Conservation (phyloP, 1,140 invertebrate species). For the Drosophila repleta region DNA sequence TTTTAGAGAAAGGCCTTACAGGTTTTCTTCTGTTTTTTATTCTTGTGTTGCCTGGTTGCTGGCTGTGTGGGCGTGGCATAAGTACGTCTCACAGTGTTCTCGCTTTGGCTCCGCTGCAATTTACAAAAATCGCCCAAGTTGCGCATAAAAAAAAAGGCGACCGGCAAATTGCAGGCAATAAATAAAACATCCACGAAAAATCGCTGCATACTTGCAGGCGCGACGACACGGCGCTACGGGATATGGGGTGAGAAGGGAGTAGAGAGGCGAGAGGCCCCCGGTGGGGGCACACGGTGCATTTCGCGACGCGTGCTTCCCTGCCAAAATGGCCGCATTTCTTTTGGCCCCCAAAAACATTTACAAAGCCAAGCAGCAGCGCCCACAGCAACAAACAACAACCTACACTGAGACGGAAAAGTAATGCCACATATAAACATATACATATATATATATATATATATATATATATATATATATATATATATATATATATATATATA, state of each 20-base stretch:
- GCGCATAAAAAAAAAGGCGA: slow-evolving; percentile 53
- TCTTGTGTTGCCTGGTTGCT: slow-evolving; percentile 8
- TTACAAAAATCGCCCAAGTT: slow-evolving; percentile 50
- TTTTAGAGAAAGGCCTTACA: slow-evolving; percentile 72
- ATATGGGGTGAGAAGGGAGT: neutral
- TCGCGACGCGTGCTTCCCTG: slow-evolving; percentile 13
- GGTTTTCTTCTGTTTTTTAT: slow-evolving; percentile 25
- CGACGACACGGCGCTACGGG: neutral
- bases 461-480: no score
- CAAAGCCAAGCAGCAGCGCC: slow-evolving; percentile 17
- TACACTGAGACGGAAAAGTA: slow-evolving; percentile 7
- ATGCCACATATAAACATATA: no score
- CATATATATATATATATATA: no score
- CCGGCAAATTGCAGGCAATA: slow-evolving; percentile 71
- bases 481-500: no score
- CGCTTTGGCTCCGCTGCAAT: slow-evolving; percentile 26
- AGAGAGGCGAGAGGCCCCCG: neutral
- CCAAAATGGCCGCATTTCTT: slow-evolving; percentile 36
- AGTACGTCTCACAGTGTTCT: slow-evolving; percentile 32
- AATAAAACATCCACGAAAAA: slow-evolving; percentile 73
- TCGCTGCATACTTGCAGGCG: slow-evolving; percentile 66
- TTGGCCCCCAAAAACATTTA: slow-evolving; percentile 18
- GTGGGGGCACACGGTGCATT: neutral
- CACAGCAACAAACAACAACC: slow-evolving; percentile 1
- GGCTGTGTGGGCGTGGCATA: slow-evolving; percentile 19